Evolutionary conservation across 2,113 vertebrate species (phyloP).

Genomic region (Motacilla tschutschensis): DNA sequence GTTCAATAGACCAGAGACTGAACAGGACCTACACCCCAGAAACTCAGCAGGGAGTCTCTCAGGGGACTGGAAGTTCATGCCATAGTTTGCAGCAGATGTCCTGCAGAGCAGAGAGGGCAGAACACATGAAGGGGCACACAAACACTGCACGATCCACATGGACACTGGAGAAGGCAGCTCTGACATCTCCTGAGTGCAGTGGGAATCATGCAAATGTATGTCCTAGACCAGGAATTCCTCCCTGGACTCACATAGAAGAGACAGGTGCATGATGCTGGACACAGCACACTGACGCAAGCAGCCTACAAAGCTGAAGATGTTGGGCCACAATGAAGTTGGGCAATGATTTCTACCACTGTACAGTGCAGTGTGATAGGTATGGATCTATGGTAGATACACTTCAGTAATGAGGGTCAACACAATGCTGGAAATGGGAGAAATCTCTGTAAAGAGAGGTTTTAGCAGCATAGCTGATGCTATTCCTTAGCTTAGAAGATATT

Average conservation of each 20-base stretch:
- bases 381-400: fast-evolving
- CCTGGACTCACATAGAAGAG: neutral
- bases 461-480: neutral
- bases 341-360: neutral
- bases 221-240: neutral
- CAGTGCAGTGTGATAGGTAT: neutral
- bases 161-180: neutral
- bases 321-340: neutral
- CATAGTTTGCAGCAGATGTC: neutral
- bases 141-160: fast-evolving
- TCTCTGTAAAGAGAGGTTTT: neutral
- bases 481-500: neutral
- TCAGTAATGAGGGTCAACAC: neutral
- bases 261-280: fast-evolving
- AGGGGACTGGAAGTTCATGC: neutral
- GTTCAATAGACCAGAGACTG: neutral
- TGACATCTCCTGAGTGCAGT: neutral
- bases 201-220: fast-evolving
- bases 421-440: neutral
- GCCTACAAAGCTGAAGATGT: neutral
- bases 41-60: neutral
- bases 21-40: neutral
- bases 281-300: too few relatives aligned
- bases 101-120: neutral
- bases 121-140: fast-evolving